A percentile compares a stretch with the other conserved stretches of the same genome.
Conservation (phyloP, 2,113 vertebrate species). For the Ictidomys tridecemlineatus region DNA sequence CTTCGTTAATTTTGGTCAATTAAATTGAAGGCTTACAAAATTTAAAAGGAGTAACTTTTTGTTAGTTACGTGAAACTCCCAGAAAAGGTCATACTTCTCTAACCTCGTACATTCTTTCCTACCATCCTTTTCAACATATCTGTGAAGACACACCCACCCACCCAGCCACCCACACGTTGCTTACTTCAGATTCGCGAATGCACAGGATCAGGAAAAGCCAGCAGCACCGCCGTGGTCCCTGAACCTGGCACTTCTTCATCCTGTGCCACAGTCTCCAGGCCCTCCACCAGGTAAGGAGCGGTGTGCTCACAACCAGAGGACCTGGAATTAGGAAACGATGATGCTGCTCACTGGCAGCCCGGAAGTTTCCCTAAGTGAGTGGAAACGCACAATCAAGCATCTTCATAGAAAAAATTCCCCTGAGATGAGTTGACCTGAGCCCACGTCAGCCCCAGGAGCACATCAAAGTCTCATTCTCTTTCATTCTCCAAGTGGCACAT, state of each 20-base stretch:
- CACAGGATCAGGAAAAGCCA: not conserved
- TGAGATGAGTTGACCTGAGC: rapidly evolving
- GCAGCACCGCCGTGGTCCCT: not conserved
- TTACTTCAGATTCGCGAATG: not conserved
- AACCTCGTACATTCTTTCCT: not conserved
- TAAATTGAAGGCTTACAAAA: conserved; percentile 33
- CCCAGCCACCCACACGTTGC: not conserved
- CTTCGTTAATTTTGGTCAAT: conserved; percentile 55
- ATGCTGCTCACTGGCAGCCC: not conserved
- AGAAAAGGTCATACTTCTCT: not conserved
- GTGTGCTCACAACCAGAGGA: not conserved
- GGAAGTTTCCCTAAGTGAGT: not conserved
- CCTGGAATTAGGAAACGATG: not conserved
- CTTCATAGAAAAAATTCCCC: not conserved
- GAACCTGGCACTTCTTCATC: too few relatives aligned
- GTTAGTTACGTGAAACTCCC: not conserved
- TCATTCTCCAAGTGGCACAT: not conserved
- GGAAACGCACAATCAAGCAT: not conserved
- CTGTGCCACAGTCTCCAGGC: rapidly evolving
- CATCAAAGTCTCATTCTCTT: not conserved
- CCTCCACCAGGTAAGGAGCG: not conserved
- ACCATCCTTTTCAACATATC: not conserved
- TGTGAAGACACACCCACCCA: too few relatives aligned
- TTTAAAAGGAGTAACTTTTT: conserved; percentile 48
- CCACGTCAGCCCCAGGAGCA: not conserved